These are phyloP conservation scores for Meganola albula DNA, from an alignment of 2,888 invertebrate genomes.

Conservation along the genomic window DNA sequence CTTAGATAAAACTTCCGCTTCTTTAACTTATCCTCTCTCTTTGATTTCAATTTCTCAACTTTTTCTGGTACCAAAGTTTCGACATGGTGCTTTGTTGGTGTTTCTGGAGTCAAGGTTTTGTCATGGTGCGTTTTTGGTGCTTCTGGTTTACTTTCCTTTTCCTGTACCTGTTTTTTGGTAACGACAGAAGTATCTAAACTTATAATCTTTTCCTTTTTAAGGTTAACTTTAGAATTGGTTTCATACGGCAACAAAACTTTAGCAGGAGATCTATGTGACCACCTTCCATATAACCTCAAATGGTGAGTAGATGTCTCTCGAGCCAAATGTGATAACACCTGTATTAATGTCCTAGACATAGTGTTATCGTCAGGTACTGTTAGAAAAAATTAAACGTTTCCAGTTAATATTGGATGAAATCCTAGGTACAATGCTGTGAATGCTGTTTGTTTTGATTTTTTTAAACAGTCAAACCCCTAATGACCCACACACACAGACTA, in stretches of 20 bases:
- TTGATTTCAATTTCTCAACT: slow-evolving; percentile 42
- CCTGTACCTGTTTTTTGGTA: slow-evolving; percentile 28
- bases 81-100: slow-evolving; percentile 6
- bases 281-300: slow-evolving; percentile 59
- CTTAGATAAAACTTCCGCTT: slow-evolving; percentile 51
- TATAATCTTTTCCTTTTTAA: slow-evolving; percentile 64
- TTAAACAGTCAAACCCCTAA: too few species aligned
- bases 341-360: slow-evolving; percentile 33
- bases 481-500: too few species aligned
- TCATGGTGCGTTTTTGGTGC: background rate
- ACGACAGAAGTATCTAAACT: slow-evolving; percentile 39
- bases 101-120: slow-evolving; percentile 3
- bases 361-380: background rate
- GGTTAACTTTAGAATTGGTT: slow-evolving; percentile 35
- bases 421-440: too few species aligned
- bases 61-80: slow-evolving; percentile 26
- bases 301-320: slow-evolving; percentile 20
- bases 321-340: slow-evolving; percentile 8
- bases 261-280: slow-evolving; percentile 71
- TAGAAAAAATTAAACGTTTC: too few species aligned
- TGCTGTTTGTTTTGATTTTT: too few species aligned
- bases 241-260: slow-evolving; percentile 72
- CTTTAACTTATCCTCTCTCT: slow-evolving; percentile 44
- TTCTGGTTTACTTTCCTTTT: slow-evolving; percentile 3
- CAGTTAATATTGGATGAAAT: too few species aligned